Conservation (phyloP, 2,113 vertebrate genomes). For the Myiozetetes cayanensis region DNA sequence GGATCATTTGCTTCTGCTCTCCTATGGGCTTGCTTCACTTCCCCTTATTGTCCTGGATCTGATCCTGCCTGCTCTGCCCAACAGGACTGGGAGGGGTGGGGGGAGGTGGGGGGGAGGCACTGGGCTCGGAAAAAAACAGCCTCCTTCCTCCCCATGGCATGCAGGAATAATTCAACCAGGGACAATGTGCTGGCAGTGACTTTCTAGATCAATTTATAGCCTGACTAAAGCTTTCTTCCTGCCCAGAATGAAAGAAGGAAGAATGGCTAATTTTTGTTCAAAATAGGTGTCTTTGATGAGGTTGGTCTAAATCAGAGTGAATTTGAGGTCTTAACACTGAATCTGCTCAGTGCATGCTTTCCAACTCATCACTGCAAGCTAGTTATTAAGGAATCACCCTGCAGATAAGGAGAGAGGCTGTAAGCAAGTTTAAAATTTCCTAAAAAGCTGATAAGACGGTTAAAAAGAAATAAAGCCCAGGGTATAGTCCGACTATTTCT, state of each 20-base stretch:
- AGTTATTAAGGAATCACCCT: not conserved
- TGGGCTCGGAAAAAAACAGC: not conserved
- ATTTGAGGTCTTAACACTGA: not conserved
- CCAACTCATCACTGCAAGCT: not conserved
- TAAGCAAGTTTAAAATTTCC: not conserved
- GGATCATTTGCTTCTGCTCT: not conserved
- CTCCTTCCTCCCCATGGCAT: not conserved
- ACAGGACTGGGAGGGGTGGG: not conserved
- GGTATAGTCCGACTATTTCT: not conserved
- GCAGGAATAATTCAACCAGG: not conserved
- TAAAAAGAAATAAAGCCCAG: not conserved
- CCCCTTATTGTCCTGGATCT: not conserved
- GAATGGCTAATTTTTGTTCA: not conserved
- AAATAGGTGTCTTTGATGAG: not conserved
- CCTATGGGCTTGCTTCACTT: not conserved
- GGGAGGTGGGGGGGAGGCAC: not conserved
- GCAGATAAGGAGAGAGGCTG: not conserved
- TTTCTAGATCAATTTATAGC: conserved; percentile 9
- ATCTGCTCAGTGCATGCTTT: not conserved
- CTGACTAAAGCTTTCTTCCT: conserved; percentile 2
- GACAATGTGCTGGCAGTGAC: not conserved
- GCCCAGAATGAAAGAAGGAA: not conserved
- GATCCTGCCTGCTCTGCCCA: not conserved
- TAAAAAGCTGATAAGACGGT: not conserved
- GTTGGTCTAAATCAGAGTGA: not conserved